Percentiles rank a stretch among this genome's conserved stretches.
Evolutionary conservation across 2,113 vertebrate genomes (phyloP).

Genomic region (Carassius auratus): DNA sequence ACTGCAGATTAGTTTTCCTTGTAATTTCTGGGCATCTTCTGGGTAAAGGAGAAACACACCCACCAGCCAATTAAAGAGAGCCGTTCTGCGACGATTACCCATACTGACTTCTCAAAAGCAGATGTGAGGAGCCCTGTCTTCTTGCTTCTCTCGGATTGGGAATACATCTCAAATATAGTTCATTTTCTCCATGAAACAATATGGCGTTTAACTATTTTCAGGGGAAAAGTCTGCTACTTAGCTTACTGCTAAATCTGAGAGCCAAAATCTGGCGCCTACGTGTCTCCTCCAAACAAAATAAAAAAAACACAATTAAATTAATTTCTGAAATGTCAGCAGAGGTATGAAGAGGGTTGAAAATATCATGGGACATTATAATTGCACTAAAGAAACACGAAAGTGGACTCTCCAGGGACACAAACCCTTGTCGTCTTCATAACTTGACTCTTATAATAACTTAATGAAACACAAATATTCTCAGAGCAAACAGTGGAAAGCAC

Average conservation of each 20-base stretch:
- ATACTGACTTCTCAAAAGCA: constrained; percentile 41
- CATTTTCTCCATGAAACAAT: neutral
- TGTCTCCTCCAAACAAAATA: neutral
- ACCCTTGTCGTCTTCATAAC: neutral
- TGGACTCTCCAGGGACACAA: neutral
- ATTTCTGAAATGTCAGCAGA: neutral
- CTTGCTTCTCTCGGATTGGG: neutral
- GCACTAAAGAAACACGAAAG: neutral
- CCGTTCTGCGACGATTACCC: constrained; percentile 34
- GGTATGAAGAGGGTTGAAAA: neutral
- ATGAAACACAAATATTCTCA: constrained; percentile 59
- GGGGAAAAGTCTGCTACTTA: neutral
- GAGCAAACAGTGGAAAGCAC: constrained; percentile 54
- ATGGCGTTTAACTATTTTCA: neutral
- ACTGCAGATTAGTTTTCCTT: constrained; percentile 55
- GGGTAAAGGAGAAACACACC: constrained; percentile 48
- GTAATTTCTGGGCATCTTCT: constrained; percentile 62
- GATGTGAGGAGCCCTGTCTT: constrained; percentile 37
- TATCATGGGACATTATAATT: neutral
- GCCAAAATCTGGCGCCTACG: constrained; percentile 1
- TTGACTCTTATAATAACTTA: constrained; percentile 45
- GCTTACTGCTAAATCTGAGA: neutral
- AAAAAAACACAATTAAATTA: neutral
- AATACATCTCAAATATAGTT: neutral
- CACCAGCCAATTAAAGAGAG: constrained; percentile 51